These are phyloP conservation scores for Crossaster papposus DNA, from an alignment of 53 echinoderm and acorn worm species.

Conservation along the genomic window DNA sequence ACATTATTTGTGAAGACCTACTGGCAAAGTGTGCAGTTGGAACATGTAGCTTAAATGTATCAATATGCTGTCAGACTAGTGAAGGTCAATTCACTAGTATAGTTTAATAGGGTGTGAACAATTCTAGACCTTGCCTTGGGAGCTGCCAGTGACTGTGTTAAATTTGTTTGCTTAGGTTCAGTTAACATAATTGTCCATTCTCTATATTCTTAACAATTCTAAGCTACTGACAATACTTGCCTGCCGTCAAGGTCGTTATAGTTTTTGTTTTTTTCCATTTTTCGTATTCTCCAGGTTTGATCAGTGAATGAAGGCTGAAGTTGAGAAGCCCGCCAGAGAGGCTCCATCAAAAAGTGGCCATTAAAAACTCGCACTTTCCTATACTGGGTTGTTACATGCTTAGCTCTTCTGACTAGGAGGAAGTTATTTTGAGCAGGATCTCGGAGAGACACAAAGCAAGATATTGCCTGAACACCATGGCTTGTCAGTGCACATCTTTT, in stretches of 20 bases:
- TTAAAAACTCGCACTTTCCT: neutral
- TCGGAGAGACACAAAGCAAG: neutral
- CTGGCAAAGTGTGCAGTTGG: neutral
- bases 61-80: neutral
- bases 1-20: neutral
- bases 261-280: neutral
- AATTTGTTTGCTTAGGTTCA: neutral
- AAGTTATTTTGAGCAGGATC: neutral
- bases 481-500: neutral
- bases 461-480: neutral
- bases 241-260: neutral
- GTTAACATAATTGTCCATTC: neutral
- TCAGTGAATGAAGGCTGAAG: neutral
- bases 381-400: neutral
- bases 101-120: neutral
- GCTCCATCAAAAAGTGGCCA: neutral
- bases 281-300: neutral
- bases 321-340: neutral
- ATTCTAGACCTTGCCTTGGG: neutral
- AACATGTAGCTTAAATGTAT: neutral
- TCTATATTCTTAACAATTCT: neutral
- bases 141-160: neutral
- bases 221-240: neutral
- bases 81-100: neutral
- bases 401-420: neutral